phyloP scores from a whole-genome alignment of 1,140 invertebrate species.

The Euura saliciscinereae region DNA sequence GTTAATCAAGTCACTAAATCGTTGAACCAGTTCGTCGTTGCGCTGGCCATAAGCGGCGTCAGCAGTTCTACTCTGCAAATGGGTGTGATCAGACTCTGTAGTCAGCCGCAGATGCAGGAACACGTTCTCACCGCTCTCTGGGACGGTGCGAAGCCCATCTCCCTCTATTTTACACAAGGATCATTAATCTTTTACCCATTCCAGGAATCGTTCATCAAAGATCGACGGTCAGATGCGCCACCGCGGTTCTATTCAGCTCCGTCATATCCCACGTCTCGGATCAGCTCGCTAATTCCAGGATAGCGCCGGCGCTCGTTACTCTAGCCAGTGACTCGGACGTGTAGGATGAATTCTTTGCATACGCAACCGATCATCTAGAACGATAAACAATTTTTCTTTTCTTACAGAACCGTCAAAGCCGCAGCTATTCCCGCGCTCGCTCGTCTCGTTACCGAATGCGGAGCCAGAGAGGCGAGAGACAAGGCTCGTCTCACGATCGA shows the following conservation, averaged over 20 bases:
- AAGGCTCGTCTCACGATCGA: constrained; percentile 77
- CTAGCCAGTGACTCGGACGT: constrained; percentile 73
- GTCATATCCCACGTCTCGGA: constrained; percentile 65
- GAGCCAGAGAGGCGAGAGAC: constrained; percentile 66
- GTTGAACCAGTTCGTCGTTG: constrained; percentile 50
- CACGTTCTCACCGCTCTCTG: constrained; percentile 69
- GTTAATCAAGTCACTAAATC: constrained; percentile 42
- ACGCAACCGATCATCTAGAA: background rate
- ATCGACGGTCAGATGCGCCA: constrained; percentile 63
- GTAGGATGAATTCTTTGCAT: constrained; percentile 55
- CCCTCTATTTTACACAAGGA: background rate
- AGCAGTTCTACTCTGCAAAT: constrained; percentile 60
- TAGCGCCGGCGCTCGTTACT: constrained; percentile 74
- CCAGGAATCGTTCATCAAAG: constrained; percentile 70
- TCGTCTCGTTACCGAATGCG: constrained; percentile 67
- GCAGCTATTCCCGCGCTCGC: constrained; percentile 71
- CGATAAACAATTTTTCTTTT: background rate
- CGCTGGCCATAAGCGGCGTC: constrained; percentile 50
- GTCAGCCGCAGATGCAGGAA: constrained; percentile 62
- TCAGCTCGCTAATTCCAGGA: constrained; percentile 63
- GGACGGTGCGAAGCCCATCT: constrained; percentile 62
- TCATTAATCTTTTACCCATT: constrained; percentile 8
- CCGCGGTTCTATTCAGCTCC: constrained; percentile 67
- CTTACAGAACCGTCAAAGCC: constrained; percentile 66
- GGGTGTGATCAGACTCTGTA: constrained; percentile 63